Conservation (phyloP, 2,888 invertebrate genomes). For the Scaptomyza flava region DNA sequence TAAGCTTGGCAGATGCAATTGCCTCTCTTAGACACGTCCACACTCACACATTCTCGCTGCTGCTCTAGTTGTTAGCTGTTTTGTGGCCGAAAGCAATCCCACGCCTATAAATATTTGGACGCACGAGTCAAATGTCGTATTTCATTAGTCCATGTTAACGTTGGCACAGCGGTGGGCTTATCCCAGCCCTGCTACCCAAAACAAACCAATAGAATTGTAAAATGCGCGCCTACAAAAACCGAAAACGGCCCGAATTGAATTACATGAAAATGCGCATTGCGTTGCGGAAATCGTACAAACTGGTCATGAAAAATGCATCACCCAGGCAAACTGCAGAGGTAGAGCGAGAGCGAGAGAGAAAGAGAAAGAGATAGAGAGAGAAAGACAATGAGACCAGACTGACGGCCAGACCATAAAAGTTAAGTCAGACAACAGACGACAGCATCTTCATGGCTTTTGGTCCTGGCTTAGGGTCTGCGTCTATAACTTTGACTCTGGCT, state of each 20-base stretch:
- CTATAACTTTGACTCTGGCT: conserved; percentile 30
- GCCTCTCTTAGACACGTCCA: conserved; percentile 24
- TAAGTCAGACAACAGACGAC: conserved; percentile 60
- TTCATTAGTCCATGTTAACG: conserved; percentile 74
- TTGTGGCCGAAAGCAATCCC: conserved; percentile 69
- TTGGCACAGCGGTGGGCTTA: conserved; percentile 60
- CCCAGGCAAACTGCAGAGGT: conserved; percentile 25
- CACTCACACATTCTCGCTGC: conserved; percentile 5
- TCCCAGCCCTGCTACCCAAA: conserved; percentile 23
- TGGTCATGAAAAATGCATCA: conserved; percentile 79
- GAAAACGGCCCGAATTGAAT: conserved; percentile 66
- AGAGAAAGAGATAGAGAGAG: conserved; percentile 9
- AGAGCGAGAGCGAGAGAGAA: conserved; percentile 13
- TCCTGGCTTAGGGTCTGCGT: conserved; percentile 28
- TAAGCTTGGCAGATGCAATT: conserved; percentile 37
- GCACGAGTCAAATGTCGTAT: conserved; percentile 78
- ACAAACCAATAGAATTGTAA: conserved; percentile 73
- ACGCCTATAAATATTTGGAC: conserved; percentile 71
- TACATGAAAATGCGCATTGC: conserved; percentile 75
- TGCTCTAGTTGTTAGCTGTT: conserved; percentile 41
- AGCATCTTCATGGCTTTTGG: conserved; percentile 27
- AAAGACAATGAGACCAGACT: conserved; percentile 23
- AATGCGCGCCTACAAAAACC: conserved; percentile 52
- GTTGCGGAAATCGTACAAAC: conserved; percentile 78
- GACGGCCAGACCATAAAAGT: conserved; percentile 49